A percentile compares a stretch with the other conserved stretches of the same genome.
phyloP scores from a whole-genome alignment of 2,113 vertebrate genomes.

The Pelusios castaneus region DNA sequence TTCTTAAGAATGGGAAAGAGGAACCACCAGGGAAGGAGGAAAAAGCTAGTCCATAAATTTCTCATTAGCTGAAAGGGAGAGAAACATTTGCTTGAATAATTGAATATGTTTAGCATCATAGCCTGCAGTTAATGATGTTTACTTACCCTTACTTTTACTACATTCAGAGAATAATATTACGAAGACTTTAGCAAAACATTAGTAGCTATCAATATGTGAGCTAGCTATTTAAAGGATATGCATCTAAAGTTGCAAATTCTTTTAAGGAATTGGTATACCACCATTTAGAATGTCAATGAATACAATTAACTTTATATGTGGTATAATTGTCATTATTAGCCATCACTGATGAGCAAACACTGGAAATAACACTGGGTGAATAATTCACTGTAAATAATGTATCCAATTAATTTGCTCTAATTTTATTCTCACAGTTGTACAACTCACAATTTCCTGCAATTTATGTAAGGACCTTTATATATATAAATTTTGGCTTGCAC shows the following conservation, averaged over 20 bases:
- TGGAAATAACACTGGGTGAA: background rate
- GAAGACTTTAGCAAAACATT: constrained; percentile 14
- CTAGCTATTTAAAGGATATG: background rate
- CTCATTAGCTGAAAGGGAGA: constrained; percentile 64
- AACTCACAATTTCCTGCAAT: background rate
- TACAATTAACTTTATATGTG: background rate
- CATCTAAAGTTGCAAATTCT: background rate
- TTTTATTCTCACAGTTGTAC: background rate
- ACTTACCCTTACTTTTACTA: constrained; percentile 46
- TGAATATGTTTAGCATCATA: constrained; percentile 65
- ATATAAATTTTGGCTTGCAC: background rate
- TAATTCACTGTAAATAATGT: background rate
- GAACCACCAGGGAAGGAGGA: constrained; percentile 40
- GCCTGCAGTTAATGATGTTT: constrained; percentile 72
- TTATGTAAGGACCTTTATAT: background rate
- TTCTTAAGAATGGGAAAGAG: constrained; percentile 49
- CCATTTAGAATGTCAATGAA: background rate
- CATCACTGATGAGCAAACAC: background rate
- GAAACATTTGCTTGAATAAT: constrained; percentile 69
- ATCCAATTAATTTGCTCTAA: background rate
- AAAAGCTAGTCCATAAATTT: constrained; percentile 71
- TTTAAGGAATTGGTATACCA: background rate
- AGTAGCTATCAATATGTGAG: constrained; percentile 18
- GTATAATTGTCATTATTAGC: background rate
- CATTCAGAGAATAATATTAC: constrained; percentile 10